phyloP scores from a whole-genome alignment of 2,797 vertebrate genomes.

The Danio choprae region DNA sequence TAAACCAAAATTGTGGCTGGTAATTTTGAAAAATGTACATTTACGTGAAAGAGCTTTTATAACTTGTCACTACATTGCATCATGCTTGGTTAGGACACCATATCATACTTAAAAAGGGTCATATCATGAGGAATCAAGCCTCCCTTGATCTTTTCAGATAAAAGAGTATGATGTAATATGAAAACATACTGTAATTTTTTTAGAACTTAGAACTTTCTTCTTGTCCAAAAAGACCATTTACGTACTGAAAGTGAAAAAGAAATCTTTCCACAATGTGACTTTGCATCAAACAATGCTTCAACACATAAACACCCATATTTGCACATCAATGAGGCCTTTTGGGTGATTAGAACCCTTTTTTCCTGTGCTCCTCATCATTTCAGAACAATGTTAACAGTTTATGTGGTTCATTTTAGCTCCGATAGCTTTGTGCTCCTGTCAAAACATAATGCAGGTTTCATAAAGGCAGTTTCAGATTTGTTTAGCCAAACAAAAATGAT shows the following conservation, averaged over 20 bases:
- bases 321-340: background rate
- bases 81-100: slow-evolving; percentile 30
- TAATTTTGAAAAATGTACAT: background rate
- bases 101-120: slow-evolving; percentile 10
- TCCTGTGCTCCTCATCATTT: background rate
- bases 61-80: slow-evolving; percentile 25
- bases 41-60: background rate
- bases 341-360: background rate
- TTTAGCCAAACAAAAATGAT: no score
- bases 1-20: slow-evolving; percentile 5
- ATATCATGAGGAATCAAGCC: slow-evolving; percentile 22
- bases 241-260: background rate
- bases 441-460: background rate
- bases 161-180: slow-evolving; percentile 21
- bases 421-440: background rate
- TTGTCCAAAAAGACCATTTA: slow-evolving; percentile 4
- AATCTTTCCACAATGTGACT: background rate
- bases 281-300: background rate
- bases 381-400: background rate
- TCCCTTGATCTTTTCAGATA: slow-evolving; percentile 32
- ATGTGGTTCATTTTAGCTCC: background rate
- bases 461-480: background rate
- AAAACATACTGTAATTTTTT: slow-evolving; percentile 10
- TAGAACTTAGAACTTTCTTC: background rate
- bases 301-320: background rate